Conservation (phyloP, 1,140 invertebrate species). For the Agrypnia vestita region DNA sequence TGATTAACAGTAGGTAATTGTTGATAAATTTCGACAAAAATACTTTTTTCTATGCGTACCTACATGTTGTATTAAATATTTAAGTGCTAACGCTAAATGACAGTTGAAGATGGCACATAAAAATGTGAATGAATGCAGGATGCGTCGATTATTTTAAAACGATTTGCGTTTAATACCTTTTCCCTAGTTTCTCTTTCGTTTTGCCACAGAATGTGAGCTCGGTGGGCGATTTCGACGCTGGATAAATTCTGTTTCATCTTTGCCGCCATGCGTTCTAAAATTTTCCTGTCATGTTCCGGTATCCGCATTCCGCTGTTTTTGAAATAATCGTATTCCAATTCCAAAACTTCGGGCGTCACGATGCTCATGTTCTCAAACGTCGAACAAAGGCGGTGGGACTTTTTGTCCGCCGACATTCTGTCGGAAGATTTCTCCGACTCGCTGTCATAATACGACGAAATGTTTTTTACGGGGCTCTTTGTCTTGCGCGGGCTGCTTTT, state of each 20-base stretch:
- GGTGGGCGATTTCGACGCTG: slow-evolving; percentile 51
- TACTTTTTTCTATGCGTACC: too few species aligned
- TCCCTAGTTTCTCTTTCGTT: slow-evolving; percentile 47
- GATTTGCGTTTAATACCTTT: slow-evolving; percentile 39
- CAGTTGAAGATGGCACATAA: too few species aligned
- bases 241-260: slow-evolving; percentile 52
- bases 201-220: slow-evolving; percentile 52
- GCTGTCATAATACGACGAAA: neutral
- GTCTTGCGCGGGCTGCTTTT: slow-evolving; percentile 41
- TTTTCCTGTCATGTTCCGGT: slow-evolving; percentile 56
- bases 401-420: neutral
- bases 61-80: too few species aligned
- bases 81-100: too few species aligned
- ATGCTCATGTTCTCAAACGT: slow-evolving; percentile 48
- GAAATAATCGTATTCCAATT: neutral
- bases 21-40: too few species aligned
- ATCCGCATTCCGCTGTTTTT: slow-evolving; percentile 32
- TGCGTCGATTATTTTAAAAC: neutral
- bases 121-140: too few species aligned
- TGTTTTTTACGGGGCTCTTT: slow-evolving; percentile 32
- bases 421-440: slow-evolving; percentile 35
- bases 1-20: too few species aligned
- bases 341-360: neutral
- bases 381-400: slow-evolving; percentile 28
- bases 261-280: slow-evolving; percentile 54